Evolutionary conservation across 2,888 invertebrate species (phyloP), one percentile per base, ranked within the genome.

Genomic region (Parnassius glacialis): DNA sequence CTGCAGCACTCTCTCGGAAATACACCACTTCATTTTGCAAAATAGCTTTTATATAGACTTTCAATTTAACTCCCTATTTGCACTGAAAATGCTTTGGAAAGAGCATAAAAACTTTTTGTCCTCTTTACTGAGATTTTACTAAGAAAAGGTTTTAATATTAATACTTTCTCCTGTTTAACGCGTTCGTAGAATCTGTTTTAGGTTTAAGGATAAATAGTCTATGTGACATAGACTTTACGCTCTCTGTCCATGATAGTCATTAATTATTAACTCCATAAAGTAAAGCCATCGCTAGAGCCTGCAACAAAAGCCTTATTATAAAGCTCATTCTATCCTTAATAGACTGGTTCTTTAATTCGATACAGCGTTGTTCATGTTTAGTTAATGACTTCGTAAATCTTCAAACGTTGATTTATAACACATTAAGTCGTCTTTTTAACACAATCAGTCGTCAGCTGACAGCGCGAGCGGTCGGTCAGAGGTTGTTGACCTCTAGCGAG

Each of bases 301-400:
- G 59, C 47, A 59, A 47, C 59, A 59, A 59, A 59, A 59, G 52
- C 59, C 52, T n/a, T 59, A 59, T 59, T 59, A 59, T 53, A 54
- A 53, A 59, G 59, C 59, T 59, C 59, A 59, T 59, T 59, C 53
- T 48, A 48, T 59, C 42, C 53, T 53, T 53, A 59, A 59, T 54
- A 53, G 53, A 16, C 53, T 53, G 53, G 42, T 59, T 53, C 53
- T 59, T 59, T 20, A 59, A 59, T 47, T 59, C 48, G 47, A 53
- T 53, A 59, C 59, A 53, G 53, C 48, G 48, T 42, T 53, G 53
- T 45, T 53, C 34, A 16, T 53, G 53, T 59, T 59, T 7, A 59
- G 43, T 53, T 53, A 59, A 59, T 59, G 59, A 52, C 52, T 41
- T 44, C 11, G 13, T 41, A 45, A 52, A 52, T 52, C 41, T 52